Evolutionary conservation across 2,888 invertebrate genomes (phyloP).

Genomic region (Exocentrus adspersus): DNA sequence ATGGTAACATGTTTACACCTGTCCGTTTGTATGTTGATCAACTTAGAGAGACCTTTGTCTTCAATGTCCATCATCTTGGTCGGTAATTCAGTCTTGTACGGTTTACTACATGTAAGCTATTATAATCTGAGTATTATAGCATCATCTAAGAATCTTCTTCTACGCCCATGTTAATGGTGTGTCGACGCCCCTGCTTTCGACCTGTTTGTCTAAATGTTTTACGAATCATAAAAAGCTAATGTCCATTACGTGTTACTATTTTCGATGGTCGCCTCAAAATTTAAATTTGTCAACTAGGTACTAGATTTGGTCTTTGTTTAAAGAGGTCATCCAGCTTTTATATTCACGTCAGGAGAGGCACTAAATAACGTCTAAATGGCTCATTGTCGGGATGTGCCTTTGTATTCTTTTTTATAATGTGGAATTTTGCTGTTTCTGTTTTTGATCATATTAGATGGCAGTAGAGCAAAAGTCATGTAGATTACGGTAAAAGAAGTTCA

Average conservation of each 20-base stretch:
- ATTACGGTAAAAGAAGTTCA: too few species aligned
- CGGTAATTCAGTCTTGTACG: too few species aligned
- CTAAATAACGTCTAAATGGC: background rate
- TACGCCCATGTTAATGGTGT: too few species aligned
- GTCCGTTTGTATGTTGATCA: too few species aligned
- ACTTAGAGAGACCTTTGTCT: too few species aligned
- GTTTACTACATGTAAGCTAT: too few species aligned
- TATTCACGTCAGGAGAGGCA: background rate
- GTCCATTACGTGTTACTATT: conserved; percentile 42
- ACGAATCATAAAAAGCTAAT: conserved; percentile 34
- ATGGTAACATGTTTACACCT: too few species aligned
- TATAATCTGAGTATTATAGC: too few species aligned
- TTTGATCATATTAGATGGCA: background rate
- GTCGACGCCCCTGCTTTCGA: conserved; percentile 11
- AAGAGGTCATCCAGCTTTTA: conserved; percentile 14
- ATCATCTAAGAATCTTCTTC: too few species aligned
- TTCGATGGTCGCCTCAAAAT: conserved; percentile 15
- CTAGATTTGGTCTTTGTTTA: conserved; percentile 1
- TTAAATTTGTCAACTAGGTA: background rate
- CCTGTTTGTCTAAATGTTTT: conserved; percentile 7
- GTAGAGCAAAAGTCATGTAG: too few species aligned
- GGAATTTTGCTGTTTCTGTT: background rate
- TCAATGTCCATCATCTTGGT: too few species aligned
- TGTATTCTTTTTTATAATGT: background rate
- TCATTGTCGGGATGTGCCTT: background rate